Base-by-base conservation (phyloP, 1,140 invertebrate species). In the Acromyrmex echinatior region DNA sequence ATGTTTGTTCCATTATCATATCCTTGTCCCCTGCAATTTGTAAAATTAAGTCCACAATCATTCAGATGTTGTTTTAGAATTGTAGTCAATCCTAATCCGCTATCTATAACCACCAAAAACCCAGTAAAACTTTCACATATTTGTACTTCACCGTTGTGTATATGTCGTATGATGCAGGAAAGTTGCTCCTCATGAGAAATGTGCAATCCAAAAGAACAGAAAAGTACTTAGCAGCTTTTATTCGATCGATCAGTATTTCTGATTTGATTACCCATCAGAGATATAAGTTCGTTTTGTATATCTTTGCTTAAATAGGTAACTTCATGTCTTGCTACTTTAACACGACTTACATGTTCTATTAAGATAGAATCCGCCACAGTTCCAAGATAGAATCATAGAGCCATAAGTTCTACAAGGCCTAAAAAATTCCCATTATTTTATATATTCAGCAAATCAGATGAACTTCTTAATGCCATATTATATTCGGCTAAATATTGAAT, bases 381-480 rank as follows among this genome's bases (percentile, higher is more conserved):
- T 25, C 25, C 4, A 66, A 12, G 25, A 66, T 14, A 66, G 31
- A 21, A 66, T 66, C 63, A 21, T 66, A 66, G 31, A 66, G 63
- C 14, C 63, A 66, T 28, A 65, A 65, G 63, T 66, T 66, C 63
- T 28, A 35, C 16, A 7, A 66, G 2, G 14, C 63, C 63, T 7
- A 66, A 66, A 21, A 66, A 66, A 66, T 66, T 66, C 3, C 51
- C 51, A 53, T 53, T 53, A 53, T 66, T 66, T 66, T 14, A 14
- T 35, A 6, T 66, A 35, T 51, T 51, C 49, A 51, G 49, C 49
- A 66, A 66, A 66, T 66, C 31, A 66, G 63, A 66, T 12, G 31
- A 66, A 66, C 63, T 16, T 35, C 63, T 66, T 66, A 66, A 66
- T 16, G 63, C 18, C 63, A 66, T 66, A 35, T 66, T 66, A 66